These are phyloP conservation scores for Protosalanx chinensis DNA, from an alignment of 2,797 vertebrate genomes.

Conservation along the genomic window DNA sequence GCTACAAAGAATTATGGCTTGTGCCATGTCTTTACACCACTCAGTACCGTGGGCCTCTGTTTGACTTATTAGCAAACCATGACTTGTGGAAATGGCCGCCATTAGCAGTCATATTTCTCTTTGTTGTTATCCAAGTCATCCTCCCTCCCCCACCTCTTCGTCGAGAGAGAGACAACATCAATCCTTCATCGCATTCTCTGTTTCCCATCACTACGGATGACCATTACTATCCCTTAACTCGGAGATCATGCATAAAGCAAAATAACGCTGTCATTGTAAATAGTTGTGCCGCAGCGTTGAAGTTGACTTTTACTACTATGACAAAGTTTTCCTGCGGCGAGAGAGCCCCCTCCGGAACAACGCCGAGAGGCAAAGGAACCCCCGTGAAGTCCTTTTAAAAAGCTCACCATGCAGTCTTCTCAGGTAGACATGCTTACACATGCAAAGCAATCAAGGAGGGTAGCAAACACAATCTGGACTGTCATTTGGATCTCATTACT, in stretches of 20 bases:
- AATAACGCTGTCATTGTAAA: conserved; percentile 8
- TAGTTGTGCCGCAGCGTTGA: not conserved
- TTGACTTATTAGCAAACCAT: conserved; percentile 68
- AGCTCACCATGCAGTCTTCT: conserved; percentile 28
- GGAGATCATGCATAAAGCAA: conserved; percentile 20
- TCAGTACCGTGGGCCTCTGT: conserved; percentile 53
- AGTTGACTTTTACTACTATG: not conserved
- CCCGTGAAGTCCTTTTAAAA: conserved; percentile 19
- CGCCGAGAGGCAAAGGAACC: not conserved
- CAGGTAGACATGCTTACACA: conserved; percentile 23
- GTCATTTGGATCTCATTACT: conserved; percentile 53
- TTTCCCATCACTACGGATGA: conserved; percentile 35
- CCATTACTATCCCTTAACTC: conserved; percentile 20
- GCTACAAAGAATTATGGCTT: conserved; percentile 71
- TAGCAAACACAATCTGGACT: conserved; percentile 37
- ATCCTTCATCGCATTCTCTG: conserved; percentile 50
- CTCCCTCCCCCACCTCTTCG: conserved; percentile 36
- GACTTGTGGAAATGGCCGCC: conserved; percentile 57
- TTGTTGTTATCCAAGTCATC: conserved; percentile 56
- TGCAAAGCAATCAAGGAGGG: conserved; percentile 34
- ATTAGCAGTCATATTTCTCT: conserved; percentile 64
- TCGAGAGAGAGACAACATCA: conserved; percentile 50
- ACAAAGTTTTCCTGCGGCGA: not conserved
- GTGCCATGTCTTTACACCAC: conserved; percentile 67
- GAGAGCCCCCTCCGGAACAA: not conserved